Evolutionary conservation across 2,888 invertebrate species (phyloP).

Genomic region (Acanthosepion esculentum): DNA sequence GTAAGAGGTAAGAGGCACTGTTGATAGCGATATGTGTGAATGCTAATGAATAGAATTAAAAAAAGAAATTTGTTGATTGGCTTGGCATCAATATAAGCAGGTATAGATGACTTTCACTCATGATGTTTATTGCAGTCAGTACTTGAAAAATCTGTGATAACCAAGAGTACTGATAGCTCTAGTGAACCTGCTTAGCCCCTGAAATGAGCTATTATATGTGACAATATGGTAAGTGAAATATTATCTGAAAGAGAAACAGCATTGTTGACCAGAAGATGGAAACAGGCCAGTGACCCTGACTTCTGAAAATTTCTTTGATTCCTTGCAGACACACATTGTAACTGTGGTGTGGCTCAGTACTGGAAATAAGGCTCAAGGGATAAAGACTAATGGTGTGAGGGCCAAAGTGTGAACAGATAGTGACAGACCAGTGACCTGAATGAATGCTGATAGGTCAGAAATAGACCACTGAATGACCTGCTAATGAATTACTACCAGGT

Average conservation of each 20-base stretch:
- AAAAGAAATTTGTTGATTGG: too few species aligned
- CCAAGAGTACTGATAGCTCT: too few species aligned
- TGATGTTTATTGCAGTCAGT: too few species aligned
- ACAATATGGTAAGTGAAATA: background rate
- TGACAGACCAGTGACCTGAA: slow-evolving; percentile 21
- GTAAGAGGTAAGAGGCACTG: too few species aligned
- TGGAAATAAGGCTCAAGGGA: background rate
- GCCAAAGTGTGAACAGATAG: background rate
- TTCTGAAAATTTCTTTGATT: background rate
- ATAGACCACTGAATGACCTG: background rate
- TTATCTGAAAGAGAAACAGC: background rate
- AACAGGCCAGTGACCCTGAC: background rate
- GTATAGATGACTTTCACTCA: too few species aligned
- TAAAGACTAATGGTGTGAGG: background rate
- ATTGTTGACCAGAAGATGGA: background rate
- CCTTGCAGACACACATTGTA: background rate
- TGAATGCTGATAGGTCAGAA: slow-evolving; percentile 1
- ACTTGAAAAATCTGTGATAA: too few species aligned
- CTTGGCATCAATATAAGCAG: too few species aligned
- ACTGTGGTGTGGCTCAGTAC: background rate
- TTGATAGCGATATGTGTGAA: too few species aligned
- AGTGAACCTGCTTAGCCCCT: too few species aligned
- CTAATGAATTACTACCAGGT: slow-evolving; percentile 8
- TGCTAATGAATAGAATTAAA: too few species aligned
- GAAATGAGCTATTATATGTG: too few species aligned